Percentiles rank a stretch among this genome's conserved stretches.
These are phyloP conservation scores for Zosterops hypoxanthus DNA, from an alignment of 2,113 vertebrate species.

Conservation along the genomic window DNA sequence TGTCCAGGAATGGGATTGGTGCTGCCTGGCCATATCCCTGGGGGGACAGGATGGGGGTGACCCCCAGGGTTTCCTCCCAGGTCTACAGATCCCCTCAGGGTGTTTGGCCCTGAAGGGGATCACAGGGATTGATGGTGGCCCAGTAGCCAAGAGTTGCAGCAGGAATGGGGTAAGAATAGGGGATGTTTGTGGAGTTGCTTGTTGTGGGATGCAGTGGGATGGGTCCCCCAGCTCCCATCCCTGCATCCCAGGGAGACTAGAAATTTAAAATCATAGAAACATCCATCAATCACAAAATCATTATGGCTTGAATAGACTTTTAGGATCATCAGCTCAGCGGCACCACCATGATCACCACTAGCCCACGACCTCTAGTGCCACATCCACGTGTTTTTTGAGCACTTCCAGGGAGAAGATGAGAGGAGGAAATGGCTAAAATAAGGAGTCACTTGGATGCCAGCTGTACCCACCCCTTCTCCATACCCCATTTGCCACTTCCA, in stretches of 20 bases:
- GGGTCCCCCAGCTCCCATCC: rapidly evolving
- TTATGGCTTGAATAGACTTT: background rate
- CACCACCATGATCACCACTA: background rate
- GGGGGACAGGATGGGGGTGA: background rate
- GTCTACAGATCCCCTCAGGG: background rate
- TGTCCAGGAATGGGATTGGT: background rate
- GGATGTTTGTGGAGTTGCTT: background rate
- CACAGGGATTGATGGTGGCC: background rate
- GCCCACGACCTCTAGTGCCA: background rate
- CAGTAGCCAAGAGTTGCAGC: background rate
- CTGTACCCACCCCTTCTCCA: background rate
- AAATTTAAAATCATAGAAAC: background rate
- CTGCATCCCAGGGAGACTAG: background rate
- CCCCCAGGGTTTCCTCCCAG: background rate
- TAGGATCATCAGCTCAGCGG: background rate
- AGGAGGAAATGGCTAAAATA: background rate
- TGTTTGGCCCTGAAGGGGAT: background rate
- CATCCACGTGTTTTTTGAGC: rapidly evolving
- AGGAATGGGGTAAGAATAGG: background rate
- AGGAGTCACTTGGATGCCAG: background rate
- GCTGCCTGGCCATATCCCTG: background rate
- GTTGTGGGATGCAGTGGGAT: background rate
- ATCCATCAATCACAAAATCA: background rate
- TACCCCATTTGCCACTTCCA: rapidly evolving
- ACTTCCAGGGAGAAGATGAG: background rate